These are phyloP conservation scores for Hirtodrosophila cameraria DNA, from an alignment of 2,888 invertebrate genomes.

Conservation along the genomic window DNA sequence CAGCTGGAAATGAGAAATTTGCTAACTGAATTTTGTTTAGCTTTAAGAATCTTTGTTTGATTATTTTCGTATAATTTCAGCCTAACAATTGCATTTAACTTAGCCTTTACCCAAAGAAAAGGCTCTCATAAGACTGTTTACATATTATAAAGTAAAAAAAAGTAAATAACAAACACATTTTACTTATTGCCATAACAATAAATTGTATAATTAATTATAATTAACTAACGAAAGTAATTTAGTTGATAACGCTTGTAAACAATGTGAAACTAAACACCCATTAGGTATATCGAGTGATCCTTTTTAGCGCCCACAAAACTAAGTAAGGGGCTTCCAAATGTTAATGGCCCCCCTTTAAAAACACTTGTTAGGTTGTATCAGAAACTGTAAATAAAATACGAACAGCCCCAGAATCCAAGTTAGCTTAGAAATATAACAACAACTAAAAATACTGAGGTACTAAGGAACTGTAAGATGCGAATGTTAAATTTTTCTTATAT, in stretches of 20 bases:
- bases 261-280: slow-evolving; percentile 67
- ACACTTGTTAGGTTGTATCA: slow-evolving; percentile 80
- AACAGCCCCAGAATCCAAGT: slow-evolving; percentile 10
- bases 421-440: slow-evolving; percentile 2
- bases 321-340: slow-evolving; percentile 43
- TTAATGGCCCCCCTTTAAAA: slow-evolving; percentile 41
- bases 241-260: slow-evolving; percentile 60
- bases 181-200: slow-evolving; percentile 58
- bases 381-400: slow-evolving; percentile 66
- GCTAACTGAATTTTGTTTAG: too few relatives aligned
- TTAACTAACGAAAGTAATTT: slow-evolving; percentile 18
- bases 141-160: slow-evolving; percentile 35
- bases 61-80: too few relatives aligned
- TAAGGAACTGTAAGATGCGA: slow-evolving; percentile 48
- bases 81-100: slow-evolving; percentile 55
- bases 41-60: too few relatives aligned
- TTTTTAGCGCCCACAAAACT: slow-evolving; percentile 38
- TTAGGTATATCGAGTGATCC: slow-evolving; percentile 77
- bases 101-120: slow-evolving; percentile 46
- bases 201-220: slow-evolving; percentile 36
- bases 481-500: slow-evolving; percentile 66
- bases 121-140: slow-evolving; percentile 79
- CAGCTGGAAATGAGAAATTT: too few relatives aligned
- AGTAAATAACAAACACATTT: slow-evolving; percentile 41
- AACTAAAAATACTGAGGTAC: background rate